phyloP scores from a whole-genome alignment of 2,113 vertebrate species.

The Chroicocephalus ridibundus region DNA sequence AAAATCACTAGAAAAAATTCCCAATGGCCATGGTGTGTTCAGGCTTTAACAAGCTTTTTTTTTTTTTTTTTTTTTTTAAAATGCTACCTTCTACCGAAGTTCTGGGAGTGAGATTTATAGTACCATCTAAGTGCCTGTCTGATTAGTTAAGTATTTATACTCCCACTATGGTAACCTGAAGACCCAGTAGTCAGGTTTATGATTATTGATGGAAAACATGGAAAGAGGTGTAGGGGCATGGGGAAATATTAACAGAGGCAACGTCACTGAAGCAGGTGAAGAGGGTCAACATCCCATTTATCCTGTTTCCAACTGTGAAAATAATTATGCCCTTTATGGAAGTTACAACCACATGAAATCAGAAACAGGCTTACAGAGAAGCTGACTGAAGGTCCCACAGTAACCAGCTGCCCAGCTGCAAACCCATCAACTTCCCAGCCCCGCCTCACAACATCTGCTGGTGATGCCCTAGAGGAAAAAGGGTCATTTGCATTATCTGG shows the following conservation, averaged over 20 bases:
- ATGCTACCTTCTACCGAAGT: background rate
- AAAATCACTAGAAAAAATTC: background rate
- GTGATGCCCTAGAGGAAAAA: background rate
- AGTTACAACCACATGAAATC: background rate
- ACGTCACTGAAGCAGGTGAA: background rate
- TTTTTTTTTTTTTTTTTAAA: background rate
- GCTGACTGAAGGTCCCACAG: background rate
- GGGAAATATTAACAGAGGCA: background rate
- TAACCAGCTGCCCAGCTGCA: background rate
- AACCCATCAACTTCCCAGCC: background rate
- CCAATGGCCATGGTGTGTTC: background rate
- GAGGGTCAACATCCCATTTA: background rate
- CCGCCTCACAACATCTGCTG: background rate
- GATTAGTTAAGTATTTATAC: background rate
- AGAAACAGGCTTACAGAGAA: background rate
- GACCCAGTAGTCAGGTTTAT: background rate
- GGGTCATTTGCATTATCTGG: background rate
- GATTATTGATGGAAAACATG: background rate
- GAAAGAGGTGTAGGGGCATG: background rate
- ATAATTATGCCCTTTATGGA: background rate
- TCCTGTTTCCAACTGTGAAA: background rate
- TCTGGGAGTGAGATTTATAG: background rate
- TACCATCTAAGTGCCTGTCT: background rate
- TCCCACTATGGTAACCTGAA: background rate
- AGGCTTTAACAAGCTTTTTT: background rate